Evolutionary conservation across 2,797 vertebrate genomes (phyloP), one percentile per base, ranked within the genome.

Genomic region (Dermochelys coriacea): DNA sequence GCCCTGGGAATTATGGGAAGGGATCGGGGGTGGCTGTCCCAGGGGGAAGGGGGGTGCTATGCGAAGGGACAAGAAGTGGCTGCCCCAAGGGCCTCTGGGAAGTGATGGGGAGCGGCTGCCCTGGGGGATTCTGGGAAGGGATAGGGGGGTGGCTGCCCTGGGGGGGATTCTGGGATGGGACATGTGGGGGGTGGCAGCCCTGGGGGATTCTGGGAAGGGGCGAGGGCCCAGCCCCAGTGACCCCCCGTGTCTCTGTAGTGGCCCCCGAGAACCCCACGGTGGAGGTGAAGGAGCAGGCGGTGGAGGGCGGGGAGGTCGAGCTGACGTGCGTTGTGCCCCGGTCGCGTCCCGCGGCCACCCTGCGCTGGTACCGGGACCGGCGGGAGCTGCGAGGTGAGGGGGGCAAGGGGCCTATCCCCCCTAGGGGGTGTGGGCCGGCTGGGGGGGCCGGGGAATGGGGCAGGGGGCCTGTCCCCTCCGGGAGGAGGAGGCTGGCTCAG

Each of bases 281-380:
- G 96, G 99, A 99, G 95, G 99, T 99, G 94, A 98, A 98, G 96
- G 98, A 98, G 79, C 98, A 99, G 93, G 99, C 98, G 0, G 99
- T 99, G 96, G 99, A 99, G 97, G 99, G 99, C 0, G 98, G 99
- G 5, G 98, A 99, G 94, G 98, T 98, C 84, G 99, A 99, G 96
- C 98, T 99, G 90, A 98, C 97, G 95, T 99, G 99, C 81, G 93
- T 98, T 45, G 98, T 99, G 3, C 98, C 98, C 0, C 98, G 99
- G 68, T 99, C 99, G 91, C 99, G 99, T 84, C 99, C 99, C 0
- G 98, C 98, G 0, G 98, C 99, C 37, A 98, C 98, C 10, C 98
- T 99, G 85, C 98, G 98, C 91, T 99, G 99, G 99, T 98, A 98
- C 81, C 97, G 99, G 4, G 99, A 99, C n/a, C 98, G 99, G 82